These are phyloP conservation scores for Acanthochromis polyacanthus DNA, from an alignment of 2,113 vertebrate genomes.

Conservation along the genomic window DNA sequence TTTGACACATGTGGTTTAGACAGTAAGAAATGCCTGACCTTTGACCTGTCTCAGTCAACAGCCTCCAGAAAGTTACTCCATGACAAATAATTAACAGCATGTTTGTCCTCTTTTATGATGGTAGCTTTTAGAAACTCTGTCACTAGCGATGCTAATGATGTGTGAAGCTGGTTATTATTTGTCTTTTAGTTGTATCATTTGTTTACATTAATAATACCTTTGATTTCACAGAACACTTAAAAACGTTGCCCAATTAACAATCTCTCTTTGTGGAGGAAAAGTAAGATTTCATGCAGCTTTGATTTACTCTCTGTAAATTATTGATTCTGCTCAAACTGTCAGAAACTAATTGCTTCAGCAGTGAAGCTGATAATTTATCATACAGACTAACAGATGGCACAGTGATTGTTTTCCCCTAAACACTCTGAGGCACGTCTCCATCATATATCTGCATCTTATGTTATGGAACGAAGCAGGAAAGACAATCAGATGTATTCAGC, in stretches of 20 bases:
- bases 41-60: not conserved
- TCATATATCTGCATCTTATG: not conserved
- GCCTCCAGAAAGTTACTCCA: not conserved
- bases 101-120: not conserved
- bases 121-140: conserved; percentile 6
- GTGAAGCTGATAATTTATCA: conserved; percentile 63
- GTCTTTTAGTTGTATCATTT: not conserved
- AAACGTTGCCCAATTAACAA: conserved; percentile 19
- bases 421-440: conserved; percentile 47
- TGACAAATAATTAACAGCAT: not conserved
- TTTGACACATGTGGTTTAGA: no score
- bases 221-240: conserved; percentile 4
- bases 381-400: conserved; percentile 65
- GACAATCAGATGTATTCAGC: not conserved
- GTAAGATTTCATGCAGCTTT: conserved; percentile 55
- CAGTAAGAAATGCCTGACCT: not conserved
- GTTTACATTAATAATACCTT: conserved; percentile 42
- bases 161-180: not conserved
- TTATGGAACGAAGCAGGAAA: not conserved
- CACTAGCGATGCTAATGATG: conserved; percentile 2
- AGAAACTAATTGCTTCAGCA: conserved; percentile 59
- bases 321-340: conserved; percentile 67
- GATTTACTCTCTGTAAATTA: conserved; percentile 54
- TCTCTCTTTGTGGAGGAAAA: conserved; percentile 28
- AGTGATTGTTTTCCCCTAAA: conserved; percentile 55